Evolutionary conservation across 2,797 vertebrate genomes (phyloP).

Genomic region (Stomatorhinus walkeri): DNA sequence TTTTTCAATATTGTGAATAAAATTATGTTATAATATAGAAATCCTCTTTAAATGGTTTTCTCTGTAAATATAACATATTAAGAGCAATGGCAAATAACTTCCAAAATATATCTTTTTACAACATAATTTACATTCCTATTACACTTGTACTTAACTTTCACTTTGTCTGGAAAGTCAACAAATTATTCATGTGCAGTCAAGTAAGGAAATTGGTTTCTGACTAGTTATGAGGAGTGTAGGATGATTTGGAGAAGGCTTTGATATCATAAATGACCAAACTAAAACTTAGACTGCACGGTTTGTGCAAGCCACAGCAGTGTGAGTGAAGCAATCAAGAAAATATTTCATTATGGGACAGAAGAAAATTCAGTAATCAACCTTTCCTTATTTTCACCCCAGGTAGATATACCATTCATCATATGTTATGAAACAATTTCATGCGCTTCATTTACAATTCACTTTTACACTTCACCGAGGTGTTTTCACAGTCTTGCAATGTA

Average conservation of each 20-base stretch:
- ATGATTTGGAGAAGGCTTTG: slow-evolving; percentile 1
- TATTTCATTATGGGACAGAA: background rate
- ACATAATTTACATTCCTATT: background rate
- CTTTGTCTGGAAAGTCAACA: background rate
- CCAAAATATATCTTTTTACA: slow-evolving; percentile 3
- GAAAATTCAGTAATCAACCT: slow-evolving; percentile 1
- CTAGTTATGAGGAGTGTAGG: background rate
- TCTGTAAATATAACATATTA: background rate
- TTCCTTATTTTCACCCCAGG: background rate
- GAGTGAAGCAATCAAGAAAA: background rate
- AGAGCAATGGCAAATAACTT: background rate
- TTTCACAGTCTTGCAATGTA: background rate
- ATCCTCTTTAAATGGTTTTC: background rate
- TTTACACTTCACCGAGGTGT: background rate
- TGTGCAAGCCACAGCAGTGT: background rate
- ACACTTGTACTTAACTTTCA: slow-evolving; percentile 1
- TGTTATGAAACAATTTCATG: background rate
- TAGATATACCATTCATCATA: background rate
- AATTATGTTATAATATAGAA: background rate
- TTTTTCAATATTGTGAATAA: background rate
- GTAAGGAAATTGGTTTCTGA: slow-evolving; percentile 4
- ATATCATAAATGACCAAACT: background rate
- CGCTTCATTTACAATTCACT: background rate
- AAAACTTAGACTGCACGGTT: background rate
- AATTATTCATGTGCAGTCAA: background rate